Evolutionary conservation across 2,113 vertebrate genomes (phyloP).

Genomic region (Cyphomyrus plagiostoma): DNA sequence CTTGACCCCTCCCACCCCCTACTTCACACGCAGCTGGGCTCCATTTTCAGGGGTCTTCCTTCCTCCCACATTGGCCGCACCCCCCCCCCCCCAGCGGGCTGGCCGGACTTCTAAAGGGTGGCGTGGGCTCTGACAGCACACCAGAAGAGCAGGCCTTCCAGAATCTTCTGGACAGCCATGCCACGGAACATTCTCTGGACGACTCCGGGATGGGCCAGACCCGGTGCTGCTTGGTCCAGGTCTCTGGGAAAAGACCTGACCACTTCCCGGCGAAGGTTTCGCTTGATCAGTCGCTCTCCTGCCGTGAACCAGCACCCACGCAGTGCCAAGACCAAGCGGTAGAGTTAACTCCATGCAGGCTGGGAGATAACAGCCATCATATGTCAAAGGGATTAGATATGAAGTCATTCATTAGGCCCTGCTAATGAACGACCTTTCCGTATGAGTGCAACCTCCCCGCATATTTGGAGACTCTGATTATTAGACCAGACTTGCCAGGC

Average conservation of each 20-base stretch:
- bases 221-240: neutral
- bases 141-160: neutral
- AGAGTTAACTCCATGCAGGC: neutral
- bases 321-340: neutral
- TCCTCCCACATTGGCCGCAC: neutral
- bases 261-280: neutral
- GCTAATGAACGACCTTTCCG: neutral
- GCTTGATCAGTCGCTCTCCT: neutral
- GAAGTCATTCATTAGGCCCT: neutral
- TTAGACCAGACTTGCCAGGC: neutral
- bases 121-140: neutral
- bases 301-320: neutral
- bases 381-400: neutral
- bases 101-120: neutral
- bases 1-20: neutral
- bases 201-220: neutral
- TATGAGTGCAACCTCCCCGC: neutral
- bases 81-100: neutral
- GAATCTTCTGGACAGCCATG: neutral
- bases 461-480: neutral
- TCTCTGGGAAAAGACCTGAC: neutral
- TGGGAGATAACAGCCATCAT: neutral
- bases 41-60: neutral
- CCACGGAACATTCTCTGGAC: conserved; percentile 8
- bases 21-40: neutral